A percentile compares a stretch with the other conserved stretches of the same genome.
phyloP scores from a whole-genome alignment of 2,113 vertebrate species.

The Ciconia maguari region DNA sequence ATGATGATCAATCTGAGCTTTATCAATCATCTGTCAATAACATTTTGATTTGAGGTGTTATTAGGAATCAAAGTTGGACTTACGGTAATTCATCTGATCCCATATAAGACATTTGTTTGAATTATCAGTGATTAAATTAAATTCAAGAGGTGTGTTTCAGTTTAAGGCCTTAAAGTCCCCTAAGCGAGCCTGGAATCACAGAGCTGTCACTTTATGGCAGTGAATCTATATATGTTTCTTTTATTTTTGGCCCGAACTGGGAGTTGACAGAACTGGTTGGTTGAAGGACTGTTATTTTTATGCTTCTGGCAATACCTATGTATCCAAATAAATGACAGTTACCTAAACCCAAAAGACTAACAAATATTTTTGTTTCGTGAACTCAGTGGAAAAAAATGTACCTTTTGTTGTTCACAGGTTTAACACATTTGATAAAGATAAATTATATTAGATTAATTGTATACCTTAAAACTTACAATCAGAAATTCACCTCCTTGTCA shows the following conservation, averaged over 20 bases:
- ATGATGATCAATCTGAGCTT: background rate
- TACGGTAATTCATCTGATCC: background rate
- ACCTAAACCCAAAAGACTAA: background rate
- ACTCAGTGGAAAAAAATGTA: background rate
- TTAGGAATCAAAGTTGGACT: background rate
- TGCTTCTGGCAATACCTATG: background rate
- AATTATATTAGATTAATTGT: background rate
- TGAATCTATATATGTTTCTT: background rate
- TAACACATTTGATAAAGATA: background rate
- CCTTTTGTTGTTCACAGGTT: background rate
- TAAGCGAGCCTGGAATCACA: background rate
- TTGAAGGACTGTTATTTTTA: background rate
- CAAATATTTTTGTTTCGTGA: background rate
- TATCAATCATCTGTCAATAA: background rate
- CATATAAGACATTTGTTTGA: background rate
- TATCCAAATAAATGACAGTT: background rate
- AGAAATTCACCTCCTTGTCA: background rate
- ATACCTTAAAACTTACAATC: background rate
- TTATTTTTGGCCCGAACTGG: background rate
- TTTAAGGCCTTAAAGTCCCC: background rate
- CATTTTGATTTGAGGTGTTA: background rate
- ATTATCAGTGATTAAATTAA: background rate
- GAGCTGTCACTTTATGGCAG: background rate
- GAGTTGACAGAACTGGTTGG: background rate
- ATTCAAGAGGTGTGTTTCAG: background rate